These are phyloP conservation scores for Nasonia giraulti DNA, from an alignment of 1,140 invertebrate genomes.

Conservation along the genomic window DNA sequence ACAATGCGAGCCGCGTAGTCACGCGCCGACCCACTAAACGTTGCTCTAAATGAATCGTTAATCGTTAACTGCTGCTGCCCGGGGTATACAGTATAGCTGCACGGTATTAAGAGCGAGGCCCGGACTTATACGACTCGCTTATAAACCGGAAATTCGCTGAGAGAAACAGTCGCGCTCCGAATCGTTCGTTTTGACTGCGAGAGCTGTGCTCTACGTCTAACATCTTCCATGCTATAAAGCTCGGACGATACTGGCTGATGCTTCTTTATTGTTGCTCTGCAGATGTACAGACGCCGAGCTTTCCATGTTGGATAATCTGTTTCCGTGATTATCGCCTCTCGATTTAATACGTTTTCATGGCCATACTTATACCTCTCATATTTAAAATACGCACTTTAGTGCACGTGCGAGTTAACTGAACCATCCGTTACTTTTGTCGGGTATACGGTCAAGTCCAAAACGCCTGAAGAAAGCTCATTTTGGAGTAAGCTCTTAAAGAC, in stretches of 20 bases:
- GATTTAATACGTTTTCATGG: no score
- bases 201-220: background rate
- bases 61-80: slow-evolving; percentile 69
- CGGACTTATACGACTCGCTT: slow-evolving; percentile 67
- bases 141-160: slow-evolving; percentile 72
- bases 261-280: slow-evolving; percentile 62
- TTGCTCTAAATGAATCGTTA: slow-evolving; percentile 73
- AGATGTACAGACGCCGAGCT: background rate
- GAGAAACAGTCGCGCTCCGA: slow-evolving; percentile 61
- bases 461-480: background rate
- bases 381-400: no score
- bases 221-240: slow-evolving; percentile 70
- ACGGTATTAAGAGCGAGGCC: background rate
- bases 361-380: no score
- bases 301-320: background rate
- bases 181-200: slow-evolving; percentile 59
- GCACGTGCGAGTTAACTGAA: no score
- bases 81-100: slow-evolving; percentile 54
- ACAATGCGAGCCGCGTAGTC: slow-evolving; percentile 53
- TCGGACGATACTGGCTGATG: slow-evolving; percentile 23
- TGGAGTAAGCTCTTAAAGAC: background rate
- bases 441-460: background rate
- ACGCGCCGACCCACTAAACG: slow-evolving; percentile 62
- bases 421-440: no score
- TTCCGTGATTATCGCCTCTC: background rate